Base-by-base conservation (phyloP, 1,140 invertebrate species). In the Diorhabda sublineata region DNA sequence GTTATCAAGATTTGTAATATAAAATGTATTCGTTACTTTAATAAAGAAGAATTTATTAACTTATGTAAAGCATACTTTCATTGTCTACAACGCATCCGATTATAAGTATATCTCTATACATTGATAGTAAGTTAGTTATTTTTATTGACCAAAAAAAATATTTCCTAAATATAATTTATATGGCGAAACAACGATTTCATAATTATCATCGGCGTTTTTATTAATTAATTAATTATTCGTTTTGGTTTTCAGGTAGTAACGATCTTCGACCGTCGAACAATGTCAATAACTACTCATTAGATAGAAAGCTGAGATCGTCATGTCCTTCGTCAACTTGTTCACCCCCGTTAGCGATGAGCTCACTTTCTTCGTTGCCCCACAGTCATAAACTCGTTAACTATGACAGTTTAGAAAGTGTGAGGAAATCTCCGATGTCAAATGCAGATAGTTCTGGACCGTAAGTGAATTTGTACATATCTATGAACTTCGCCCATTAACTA, bases 261-360 rank as follows among this genome's bases (percentile, higher is more conserved):
- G 87, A 88, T 74, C 82, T 88, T 3, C 83, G 47, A 70, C 73
- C 75, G 26, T 74, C 76, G 65, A 67, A 71, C 45, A 73, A 70
- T 56, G 80, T 77, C 45, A 78, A 75, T 7, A 84, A 83, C 73
- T 83, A 83, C 72, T 84, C 83, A 4, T 72, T 83, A 66, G 83
- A 85, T 70, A 74, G 84, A 61, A 84, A 83, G 75, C 68, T 82
- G 6, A 80, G 86, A 60, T 83, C 83, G 3, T 82, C 84, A 2
- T 78, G 79, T 66, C 83, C 83, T 75, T 84, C 84, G 64, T 80
- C 83, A 42, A 84, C 84, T 0, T 80, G 80, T 9, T 81, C 80
- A 5, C 81, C 79, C 6, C 85, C 85, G 6, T 80, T 86, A 66
- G 85, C 84, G 9, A 81, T 87, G 73, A 84, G 84, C 65, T 84